Evolutionary conservation across 2,797 vertebrate genomes (phyloP).

Genomic region (Rhabdophis nuchalis): DNA sequence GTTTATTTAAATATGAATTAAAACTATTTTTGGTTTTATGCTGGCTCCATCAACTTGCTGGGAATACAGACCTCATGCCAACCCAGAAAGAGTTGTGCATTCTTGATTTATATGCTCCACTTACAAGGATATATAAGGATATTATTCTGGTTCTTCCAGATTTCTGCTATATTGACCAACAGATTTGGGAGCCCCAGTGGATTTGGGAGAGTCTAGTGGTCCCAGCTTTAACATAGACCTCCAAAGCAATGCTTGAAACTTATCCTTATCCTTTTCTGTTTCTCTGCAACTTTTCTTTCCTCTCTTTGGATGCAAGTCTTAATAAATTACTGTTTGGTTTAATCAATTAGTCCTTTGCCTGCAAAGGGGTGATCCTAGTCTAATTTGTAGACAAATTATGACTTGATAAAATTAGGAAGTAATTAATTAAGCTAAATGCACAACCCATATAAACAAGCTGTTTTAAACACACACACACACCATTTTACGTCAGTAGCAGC

Average conservation of each 20-base stretch:
- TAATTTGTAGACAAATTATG: background rate
- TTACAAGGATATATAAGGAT: background rate
- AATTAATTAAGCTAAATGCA: background rate
- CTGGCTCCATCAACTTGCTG: background rate
- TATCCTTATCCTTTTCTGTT: background rate
- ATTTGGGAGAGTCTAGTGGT: background rate
- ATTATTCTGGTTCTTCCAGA: background rate
- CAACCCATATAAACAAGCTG: background rate
- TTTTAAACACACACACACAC: background rate
- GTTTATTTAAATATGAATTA: background rate
- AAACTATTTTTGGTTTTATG: background rate
- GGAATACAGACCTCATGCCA: background rate
- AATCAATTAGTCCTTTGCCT: background rate
- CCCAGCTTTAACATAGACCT: background rate
- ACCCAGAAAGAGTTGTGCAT: background rate
- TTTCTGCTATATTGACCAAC: background rate
- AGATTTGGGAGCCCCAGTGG: background rate
- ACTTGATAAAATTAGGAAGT: background rate
- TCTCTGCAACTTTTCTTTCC: background rate
- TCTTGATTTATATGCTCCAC: background rate
- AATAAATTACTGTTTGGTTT: background rate
- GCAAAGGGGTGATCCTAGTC: background rate
- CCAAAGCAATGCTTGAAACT: background rate
- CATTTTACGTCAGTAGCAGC: background rate
- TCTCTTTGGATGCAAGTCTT: background rate